Percentiles rank a stretch among this genome's conserved stretches.
phyloP scores from a whole-genome alignment of 2,888 invertebrate species.

The Andrena bucephala region DNA sequence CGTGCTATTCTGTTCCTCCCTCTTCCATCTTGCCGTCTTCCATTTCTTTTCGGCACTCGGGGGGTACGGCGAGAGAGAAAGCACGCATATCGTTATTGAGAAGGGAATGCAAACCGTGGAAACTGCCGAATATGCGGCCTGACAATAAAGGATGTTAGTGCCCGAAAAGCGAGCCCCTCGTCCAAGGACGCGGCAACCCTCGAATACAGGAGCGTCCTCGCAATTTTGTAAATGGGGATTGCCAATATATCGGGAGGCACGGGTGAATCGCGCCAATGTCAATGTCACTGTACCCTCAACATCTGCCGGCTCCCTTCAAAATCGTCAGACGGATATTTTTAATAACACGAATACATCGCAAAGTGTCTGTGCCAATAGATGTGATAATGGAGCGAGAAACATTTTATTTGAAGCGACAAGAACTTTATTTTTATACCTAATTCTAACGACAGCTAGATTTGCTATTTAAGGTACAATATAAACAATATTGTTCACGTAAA shows the following conservation, averaged over 20 bases:
- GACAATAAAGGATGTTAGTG: constrained; percentile 70
- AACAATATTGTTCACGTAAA: too few species aligned
- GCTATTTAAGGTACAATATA: too few species aligned
- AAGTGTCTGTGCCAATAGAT: too few species aligned
- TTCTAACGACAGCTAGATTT: too few species aligned
- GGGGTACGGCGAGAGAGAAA: constrained; percentile 21
- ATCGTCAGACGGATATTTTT: neutral
- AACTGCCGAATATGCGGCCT: constrained; percentile 62
- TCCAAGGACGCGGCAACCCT: constrained; percentile 45
- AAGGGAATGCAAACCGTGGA: constrained; percentile 52
- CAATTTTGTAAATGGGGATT: constrained; percentile 77
- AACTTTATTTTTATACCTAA: too few species aligned
- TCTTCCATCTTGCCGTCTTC: constrained; percentile 29
- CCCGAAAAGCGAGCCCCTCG: constrained; percentile 58
- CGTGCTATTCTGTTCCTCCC: constrained; percentile 21
- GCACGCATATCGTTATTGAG: constrained; percentile 36
- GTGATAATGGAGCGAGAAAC: too few species aligned
- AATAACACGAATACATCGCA: neutral
- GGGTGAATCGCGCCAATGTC: constrained; percentile 20
- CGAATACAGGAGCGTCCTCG: constrained; percentile 40
- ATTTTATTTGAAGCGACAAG: too few species aligned
- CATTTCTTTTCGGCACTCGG: constrained; percentile 31
- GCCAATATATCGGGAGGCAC: constrained; percentile 65
- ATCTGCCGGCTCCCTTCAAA: neutral
- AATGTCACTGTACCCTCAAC: neutral